Evolutionary conservation across 1,140 invertebrate genomes (phyloP).

Genomic region (Philotrypesis tridentata): DNA sequence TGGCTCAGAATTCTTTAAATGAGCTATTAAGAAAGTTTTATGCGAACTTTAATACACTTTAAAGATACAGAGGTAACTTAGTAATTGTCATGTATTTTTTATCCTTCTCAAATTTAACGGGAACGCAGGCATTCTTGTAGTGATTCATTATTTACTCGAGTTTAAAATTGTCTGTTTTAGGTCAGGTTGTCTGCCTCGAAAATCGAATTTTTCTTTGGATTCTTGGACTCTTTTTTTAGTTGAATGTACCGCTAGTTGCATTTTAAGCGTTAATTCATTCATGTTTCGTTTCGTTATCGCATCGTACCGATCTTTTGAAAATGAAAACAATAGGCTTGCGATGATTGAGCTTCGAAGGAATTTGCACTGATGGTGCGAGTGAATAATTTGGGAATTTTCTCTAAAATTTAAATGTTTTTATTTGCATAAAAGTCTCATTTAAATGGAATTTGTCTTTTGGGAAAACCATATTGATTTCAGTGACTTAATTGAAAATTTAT

Average conservation of each 20-base stretch:
- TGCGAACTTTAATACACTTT: too few species aligned
- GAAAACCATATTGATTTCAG: background rate
- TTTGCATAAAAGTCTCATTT: background rate
- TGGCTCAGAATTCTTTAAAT: too few species aligned
- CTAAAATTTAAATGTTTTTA: background rate
- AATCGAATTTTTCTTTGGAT: background rate
- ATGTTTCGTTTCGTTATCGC: too few species aligned
- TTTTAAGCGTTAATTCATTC: background rate
- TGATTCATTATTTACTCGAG: background rate
- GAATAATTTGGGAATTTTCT: background rate
- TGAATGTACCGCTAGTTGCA: background rate
- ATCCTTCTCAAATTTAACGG: too few species aligned
- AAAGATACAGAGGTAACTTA: too few species aligned
- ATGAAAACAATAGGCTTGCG: background rate
- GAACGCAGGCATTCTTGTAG: conserved; percentile 20
- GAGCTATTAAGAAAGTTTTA: too few species aligned
- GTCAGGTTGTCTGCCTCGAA: background rate
- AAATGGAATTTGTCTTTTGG: background rate
- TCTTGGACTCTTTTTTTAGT: background rate
- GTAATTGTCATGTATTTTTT: too few species aligned
- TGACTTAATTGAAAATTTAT: background rate
- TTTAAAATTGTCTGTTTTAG: background rate
- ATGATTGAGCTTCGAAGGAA: background rate
- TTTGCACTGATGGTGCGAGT: background rate
- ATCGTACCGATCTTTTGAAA: background rate